phyloP scores from a whole-genome alignment of 2,113 vertebrate genomes.

The Macaca fascicularis region DNA sequence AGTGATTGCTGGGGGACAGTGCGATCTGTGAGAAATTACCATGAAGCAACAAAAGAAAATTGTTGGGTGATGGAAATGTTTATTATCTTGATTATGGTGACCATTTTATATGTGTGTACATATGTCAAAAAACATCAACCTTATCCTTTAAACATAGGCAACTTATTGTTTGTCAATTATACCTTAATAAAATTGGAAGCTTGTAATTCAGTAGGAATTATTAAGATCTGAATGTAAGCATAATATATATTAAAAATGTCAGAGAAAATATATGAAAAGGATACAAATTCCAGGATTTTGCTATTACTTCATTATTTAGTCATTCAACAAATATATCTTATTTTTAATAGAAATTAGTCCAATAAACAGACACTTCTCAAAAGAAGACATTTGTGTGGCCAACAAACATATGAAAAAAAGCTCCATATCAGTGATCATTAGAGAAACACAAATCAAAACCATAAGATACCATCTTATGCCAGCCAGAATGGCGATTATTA shows the following conservation, averaged over 20 bases:
- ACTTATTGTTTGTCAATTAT: background rate
- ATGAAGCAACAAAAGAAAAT: background rate
- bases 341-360: conserved; percentile 12
- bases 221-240: background rate
- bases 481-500: no score
- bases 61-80: background rate
- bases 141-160: background rate
- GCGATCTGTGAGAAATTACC: background rate
- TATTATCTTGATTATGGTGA: background rate
- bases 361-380: no score
- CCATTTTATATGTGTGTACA: background rate
- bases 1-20: background rate
- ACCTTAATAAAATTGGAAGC: conserved; percentile 1
- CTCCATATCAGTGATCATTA: no score
- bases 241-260: background rate
- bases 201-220: conserved; percentile 1
- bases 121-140: background rate
- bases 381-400: no score
- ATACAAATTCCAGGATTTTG: background rate
- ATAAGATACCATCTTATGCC: no score
- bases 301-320: background rate
- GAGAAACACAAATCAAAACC: no score
- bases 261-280: background rate
- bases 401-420: no score
- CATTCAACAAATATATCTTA: background rate